phyloP scores from a whole-genome alignment of 2,797 vertebrate genomes.

The Caiman crocodilus region DNA sequence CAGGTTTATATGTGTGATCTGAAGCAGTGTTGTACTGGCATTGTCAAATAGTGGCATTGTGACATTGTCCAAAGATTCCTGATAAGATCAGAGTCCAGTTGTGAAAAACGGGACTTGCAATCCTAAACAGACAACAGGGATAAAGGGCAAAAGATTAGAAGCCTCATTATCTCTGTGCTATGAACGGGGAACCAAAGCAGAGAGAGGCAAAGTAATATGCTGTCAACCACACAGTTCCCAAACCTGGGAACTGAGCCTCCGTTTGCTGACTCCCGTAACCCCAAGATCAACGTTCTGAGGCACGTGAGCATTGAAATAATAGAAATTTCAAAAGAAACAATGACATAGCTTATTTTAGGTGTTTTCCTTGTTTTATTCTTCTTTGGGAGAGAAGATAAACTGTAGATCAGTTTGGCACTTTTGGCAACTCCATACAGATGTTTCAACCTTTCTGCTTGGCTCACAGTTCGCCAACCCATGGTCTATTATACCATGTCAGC shows the following conservation, averaged over 20 bases:
- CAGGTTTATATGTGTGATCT: accelerated
- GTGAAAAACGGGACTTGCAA: accelerated
- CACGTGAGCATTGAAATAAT: background rate
- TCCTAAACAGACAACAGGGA: background rate
- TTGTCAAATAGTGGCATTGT: accelerated
- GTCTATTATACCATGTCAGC: background rate
- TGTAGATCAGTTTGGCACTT: background rate
- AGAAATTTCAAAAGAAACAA: background rate
- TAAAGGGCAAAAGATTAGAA: background rate
- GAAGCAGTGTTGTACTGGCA: background rate
- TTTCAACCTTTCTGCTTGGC: background rate
- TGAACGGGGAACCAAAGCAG: accelerated
- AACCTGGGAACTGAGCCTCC: background rate
- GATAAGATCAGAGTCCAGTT: background rate
- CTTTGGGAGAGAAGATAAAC: background rate
- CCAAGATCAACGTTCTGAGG: accelerated
- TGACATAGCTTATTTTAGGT: background rate
- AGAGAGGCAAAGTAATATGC: background rate
- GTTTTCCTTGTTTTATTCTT: background rate
- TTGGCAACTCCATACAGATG: background rate
- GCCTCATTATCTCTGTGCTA: background rate
- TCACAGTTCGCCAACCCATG: background rate
- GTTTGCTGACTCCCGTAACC: accelerated
- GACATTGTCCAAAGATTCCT: background rate
- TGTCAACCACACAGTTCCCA: background rate